phyloP scores from a whole-genome alignment of 1,140 invertebrate species.

The Drosophila sechellia region DNA sequence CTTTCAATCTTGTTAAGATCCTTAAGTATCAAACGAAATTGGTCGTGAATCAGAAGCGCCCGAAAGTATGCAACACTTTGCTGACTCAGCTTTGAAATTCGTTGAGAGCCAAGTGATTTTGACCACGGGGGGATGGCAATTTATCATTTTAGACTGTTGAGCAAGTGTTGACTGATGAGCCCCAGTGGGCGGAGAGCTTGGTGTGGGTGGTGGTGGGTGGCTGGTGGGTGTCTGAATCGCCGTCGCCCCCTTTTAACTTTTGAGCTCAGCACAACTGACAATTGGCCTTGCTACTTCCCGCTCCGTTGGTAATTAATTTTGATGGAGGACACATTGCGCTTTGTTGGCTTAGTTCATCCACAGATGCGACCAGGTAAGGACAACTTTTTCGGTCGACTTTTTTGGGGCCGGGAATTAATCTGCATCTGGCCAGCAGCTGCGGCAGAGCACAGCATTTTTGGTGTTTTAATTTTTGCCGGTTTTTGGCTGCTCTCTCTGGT shows the following conservation, averaged over 20 bases:
- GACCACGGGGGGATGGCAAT: slow-evolving; percentile 43
- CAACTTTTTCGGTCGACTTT: slow-evolving; percentile 66
- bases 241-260: slow-evolving; percentile 79
- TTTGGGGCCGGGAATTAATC: slow-evolving; percentile 55
- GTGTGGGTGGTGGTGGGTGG: slow-evolving; percentile 9
- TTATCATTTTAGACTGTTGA: slow-evolving; percentile 68
- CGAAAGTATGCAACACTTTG: slow-evolving; percentile 60
- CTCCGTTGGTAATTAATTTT: slow-evolving; percentile 82
- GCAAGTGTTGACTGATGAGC: slow-evolving; percentile 66
- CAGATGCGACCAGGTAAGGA: slow-evolving; percentile 61
- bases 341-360: slow-evolving; percentile 61
- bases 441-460: slow-evolving; percentile 49
- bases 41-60: slow-evolving; percentile 16
- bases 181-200: slow-evolving; percentile 11
- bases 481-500: slow-evolving; percentile 44
- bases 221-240: slow-evolving; percentile 32
- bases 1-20: neutral
- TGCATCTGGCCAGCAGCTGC: slow-evolving; percentile 57
- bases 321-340: slow-evolving; percentile 81
- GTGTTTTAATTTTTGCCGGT: slow-evolving; percentile 63
- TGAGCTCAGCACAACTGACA: slow-evolving; percentile 59
- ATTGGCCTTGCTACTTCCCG: slow-evolving; percentile 61
- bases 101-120: slow-evolving; percentile 14
- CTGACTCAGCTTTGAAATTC: slow-evolving; percentile 32
- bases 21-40: slow-evolving; percentile 13